A percentile compares a stretch with the other conserved stretches of the same genome.
phyloP scores from a whole-genome alignment of 2,888 invertebrate genomes.

The Nymphalis polychloros region DNA sequence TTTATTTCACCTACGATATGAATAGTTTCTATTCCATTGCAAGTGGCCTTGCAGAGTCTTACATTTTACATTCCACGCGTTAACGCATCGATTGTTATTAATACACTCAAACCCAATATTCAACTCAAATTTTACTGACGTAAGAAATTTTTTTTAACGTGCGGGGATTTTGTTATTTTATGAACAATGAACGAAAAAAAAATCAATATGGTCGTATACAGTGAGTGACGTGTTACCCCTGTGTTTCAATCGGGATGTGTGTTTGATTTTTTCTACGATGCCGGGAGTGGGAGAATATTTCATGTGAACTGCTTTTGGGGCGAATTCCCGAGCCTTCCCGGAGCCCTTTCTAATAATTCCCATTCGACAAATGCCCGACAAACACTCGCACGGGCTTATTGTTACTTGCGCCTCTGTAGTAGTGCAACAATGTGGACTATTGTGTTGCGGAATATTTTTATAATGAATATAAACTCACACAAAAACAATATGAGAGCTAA shows the following conservation, averaged over 20 bases:
- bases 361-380: conserved; percentile 81
- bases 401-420: conserved; percentile 72
- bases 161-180: conserved; percentile 74
- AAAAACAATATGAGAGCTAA: conserved; percentile 37
- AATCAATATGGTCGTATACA: conserved; percentile 77
- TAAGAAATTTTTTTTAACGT: conserved; percentile 71
- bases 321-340: conserved; percentile 81
- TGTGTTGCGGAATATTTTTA: conserved; percentile 45
- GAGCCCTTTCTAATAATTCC: conserved; percentile 80
- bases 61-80: conserved; percentile 80
- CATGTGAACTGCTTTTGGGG: conserved; percentile 82
- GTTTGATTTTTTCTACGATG: conserved; percentile 79
- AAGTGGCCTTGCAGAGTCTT: conserved; percentile 78
- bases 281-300: conserved; percentile 78
- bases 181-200: conserved; percentile 74
- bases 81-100: conserved; percentile 77
- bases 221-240: conserved; percentile 79
- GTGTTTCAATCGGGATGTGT: conserved; percentile 81
- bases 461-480: conserved; percentile 36
- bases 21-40: conserved; percentile 75
- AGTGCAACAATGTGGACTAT: conserved; percentile 68
- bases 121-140: conserved; percentile 72
- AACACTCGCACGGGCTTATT: conserved; percentile 80
- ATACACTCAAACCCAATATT: conserved; percentile 76
- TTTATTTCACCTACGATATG: conserved; percentile 77